Evolutionary conservation across 1,140 invertebrate species (phyloP).

Genomic region (Ectropis grisescens): DNA sequence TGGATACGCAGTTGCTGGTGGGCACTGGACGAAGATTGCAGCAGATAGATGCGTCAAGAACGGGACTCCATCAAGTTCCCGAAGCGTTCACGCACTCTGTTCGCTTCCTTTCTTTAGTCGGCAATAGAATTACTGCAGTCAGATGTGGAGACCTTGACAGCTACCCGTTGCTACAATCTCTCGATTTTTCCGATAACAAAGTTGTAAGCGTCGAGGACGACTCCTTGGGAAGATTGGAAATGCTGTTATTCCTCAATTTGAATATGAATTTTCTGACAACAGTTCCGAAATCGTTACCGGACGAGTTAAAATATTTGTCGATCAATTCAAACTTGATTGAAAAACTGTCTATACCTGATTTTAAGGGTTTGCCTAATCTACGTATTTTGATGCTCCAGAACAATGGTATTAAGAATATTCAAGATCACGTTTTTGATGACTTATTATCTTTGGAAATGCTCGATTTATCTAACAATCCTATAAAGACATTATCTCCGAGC

Average conservation of each 20-base stretch:
- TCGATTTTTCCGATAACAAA: constrained; percentile 86
- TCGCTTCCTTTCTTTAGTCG: constrained; percentile 80
- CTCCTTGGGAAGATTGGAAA: constrained; percentile 85
- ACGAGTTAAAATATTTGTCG: constrained; percentile 63
- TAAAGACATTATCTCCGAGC: constrained; percentile 75
- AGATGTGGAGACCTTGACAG: constrained; percentile 90
- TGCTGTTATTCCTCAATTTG: constrained; percentile 83
- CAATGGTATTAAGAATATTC: constrained; percentile 76
- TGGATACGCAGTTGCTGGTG: constrained; percentile 74
- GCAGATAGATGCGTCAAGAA: constrained; percentile 86
- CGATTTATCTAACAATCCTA: constrained; percentile 84
- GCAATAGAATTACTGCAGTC: constrained; percentile 81
- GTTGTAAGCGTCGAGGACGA: constrained; percentile 87
- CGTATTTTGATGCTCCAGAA: constrained; percentile 78
- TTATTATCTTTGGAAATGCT: constrained; percentile 76
- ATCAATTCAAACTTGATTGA: constrained; percentile 73
- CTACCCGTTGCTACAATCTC: constrained; percentile 84
- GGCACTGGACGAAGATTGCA: constrained; percentile 81
- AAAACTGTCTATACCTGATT: constrained; percentile 75
- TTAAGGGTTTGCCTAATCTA: constrained; percentile 78
- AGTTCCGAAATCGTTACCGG: constrained; percentile 73
- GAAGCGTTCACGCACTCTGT: constrained; percentile 88
- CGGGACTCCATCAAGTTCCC: constrained; percentile 83
- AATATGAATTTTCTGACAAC: constrained; percentile 79
- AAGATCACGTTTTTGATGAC: constrained; percentile 77